A percentile compares a stretch with the other conserved stretches of the same genome.
Evolutionary conservation across 2,888 invertebrate genomes (phyloP).

Genomic region (Diaprepes abbreviatus): DNA sequence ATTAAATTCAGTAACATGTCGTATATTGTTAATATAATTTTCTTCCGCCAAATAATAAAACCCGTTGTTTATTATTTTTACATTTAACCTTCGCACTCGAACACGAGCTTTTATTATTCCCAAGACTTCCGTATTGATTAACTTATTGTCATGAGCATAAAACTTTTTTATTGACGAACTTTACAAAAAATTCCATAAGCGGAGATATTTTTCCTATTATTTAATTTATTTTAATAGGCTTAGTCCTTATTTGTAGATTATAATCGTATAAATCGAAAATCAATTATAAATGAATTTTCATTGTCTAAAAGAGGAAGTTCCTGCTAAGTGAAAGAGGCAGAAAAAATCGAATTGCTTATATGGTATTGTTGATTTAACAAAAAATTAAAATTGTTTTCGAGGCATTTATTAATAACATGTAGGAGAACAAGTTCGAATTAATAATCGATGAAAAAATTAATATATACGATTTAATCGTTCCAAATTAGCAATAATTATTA

Average conservation of each 20-base stretch:
- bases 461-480: too few relatives aligned
- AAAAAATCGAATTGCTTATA: conserved; percentile 8
- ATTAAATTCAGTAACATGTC: conserved; percentile 18
- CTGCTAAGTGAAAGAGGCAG: not conserved
- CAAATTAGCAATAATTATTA: too few relatives aligned
- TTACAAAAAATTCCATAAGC: conserved; percentile 17
- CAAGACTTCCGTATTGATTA: conserved; percentile 27
- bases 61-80: conserved; percentile 30
- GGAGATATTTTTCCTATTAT: conserved; percentile 26
- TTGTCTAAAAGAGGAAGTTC: conserved; percentile 29
- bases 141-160: conserved; percentile 4
- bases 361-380: conserved; percentile 6
- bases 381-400: conserved; percentile 2
- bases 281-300: conserved; percentile 27
- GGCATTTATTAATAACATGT: conserved; percentile 3
- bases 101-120: conserved; percentile 25
- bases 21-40: conserved; percentile 28
- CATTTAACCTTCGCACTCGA: conserved; percentile 34
- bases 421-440: conserved; percentile 9
- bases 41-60: conserved; percentile 42
- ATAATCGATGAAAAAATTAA: not conserved
- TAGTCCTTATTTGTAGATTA: conserved; percentile 29
- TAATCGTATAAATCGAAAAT: conserved; percentile 25
- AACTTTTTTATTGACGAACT: conserved; percentile 1
- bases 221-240: conserved; percentile 25